These are phyloP conservation scores for Drosophila silvestris DNA, from an alignment of 2,888 invertebrate genomes.

Conservation along the genomic window DNA sequence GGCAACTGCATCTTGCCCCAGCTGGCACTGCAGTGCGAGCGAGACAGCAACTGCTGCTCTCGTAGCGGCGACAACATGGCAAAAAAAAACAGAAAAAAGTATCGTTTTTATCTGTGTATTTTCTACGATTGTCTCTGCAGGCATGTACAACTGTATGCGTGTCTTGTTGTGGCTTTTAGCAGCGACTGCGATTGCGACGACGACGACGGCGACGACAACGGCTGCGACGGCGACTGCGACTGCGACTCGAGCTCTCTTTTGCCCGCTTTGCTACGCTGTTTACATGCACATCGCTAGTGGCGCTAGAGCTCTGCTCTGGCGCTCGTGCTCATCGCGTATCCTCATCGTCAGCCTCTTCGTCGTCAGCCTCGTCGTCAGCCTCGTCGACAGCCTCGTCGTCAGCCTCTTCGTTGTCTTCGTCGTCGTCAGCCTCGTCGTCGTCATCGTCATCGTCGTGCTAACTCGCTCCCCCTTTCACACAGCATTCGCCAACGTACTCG, in stretches of 20 bases:
- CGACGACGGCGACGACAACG: neutral
- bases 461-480: constrained; percentile 58
- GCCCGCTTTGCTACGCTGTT: constrained; percentile 41
- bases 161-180: constrained; percentile 8
- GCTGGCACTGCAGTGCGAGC: constrained; percentile 20
- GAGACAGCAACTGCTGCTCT: constrained; percentile 45
- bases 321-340: constrained; percentile 10
- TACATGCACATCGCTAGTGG: constrained; percentile 38
- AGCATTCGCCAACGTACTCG: constrained; percentile 3
- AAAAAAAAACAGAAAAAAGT: constrained; percentile 54
- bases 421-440: neutral
- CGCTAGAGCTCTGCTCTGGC: constrained; percentile 54
- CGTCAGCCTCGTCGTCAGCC: constrained; percentile 39
- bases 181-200: constrained; percentile 5
- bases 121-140: constrained; percentile 72
- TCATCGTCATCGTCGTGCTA: constrained; percentile 45
- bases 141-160: constrained; percentile 33
- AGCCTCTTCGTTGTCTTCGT: constrained; percentile 15
- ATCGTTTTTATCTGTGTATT: constrained; percentile 76
- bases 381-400: constrained; percentile 48
- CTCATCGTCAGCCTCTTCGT: constrained; percentile 27
- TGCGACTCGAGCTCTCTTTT: constrained; percentile 37
- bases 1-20: constrained; percentile 1
- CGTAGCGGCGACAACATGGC: constrained; percentile 53
- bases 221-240: constrained; percentile 42